Conservation (phyloP, 2,113 vertebrate genomes). For the Campylomormyrus tamandua region DNA sequence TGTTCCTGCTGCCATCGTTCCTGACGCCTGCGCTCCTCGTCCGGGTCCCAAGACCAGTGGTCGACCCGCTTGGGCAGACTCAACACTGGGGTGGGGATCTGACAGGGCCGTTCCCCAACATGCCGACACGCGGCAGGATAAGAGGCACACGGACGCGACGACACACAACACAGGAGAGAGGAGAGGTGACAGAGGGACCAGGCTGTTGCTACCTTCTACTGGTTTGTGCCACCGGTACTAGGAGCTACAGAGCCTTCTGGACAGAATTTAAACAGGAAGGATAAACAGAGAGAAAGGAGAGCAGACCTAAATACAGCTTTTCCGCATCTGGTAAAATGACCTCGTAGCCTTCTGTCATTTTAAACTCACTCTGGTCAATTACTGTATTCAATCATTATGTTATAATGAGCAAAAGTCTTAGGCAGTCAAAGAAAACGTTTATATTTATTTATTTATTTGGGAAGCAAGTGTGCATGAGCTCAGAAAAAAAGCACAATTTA, state of each 20-base stretch:
- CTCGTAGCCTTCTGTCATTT: background rate
- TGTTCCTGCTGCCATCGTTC: conserved; percentile 96
- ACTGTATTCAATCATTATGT: background rate
- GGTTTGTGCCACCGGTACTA: background rate
- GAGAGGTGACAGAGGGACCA: conserved; percentile 51
- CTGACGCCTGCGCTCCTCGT: conserved; percentile 88
- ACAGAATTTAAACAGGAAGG: conserved; percentile 11
- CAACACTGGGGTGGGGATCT: conserved; percentile 69
- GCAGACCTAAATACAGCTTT: background rate
- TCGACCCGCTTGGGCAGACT: conserved; percentile 78
- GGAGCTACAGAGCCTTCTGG: background rate
- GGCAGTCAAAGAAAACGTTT: background rate
- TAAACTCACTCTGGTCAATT: background rate
- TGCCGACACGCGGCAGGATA: conserved; percentile 11
- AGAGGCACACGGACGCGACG: conserved; percentile 33
- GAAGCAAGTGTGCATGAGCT: background rate
- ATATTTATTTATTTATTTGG: background rate
- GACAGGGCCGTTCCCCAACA: conserved; percentile 38
- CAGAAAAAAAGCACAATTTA: background rate
- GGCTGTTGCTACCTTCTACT: conserved; percentile 34
- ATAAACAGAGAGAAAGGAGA: conserved; percentile 31
- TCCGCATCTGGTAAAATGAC: conserved; percentile 1
- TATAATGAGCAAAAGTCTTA: background rate
- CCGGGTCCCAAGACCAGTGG: conserved; percentile 94
- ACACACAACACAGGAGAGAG: conserved; percentile 27